Percentiles rank a stretch among this genome's conserved stretches.
Evolutionary conservation across 2,888 invertebrate genomes (phyloP).

Genomic region (Hirtodrosophila duncani): DNA sequence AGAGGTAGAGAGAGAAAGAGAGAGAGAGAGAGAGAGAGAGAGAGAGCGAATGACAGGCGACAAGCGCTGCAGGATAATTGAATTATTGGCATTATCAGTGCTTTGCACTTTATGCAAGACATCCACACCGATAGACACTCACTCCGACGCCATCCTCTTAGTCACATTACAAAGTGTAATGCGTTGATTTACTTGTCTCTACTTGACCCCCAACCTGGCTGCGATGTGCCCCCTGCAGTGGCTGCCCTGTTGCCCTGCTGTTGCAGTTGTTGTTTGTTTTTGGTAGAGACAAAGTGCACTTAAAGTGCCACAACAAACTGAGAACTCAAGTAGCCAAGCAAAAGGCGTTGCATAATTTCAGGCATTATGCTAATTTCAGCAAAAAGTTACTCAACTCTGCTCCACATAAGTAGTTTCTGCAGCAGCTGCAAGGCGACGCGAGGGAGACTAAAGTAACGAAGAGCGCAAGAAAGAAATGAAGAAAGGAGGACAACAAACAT

Average conservation of each 20-base stretch:
- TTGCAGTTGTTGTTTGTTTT: conserved; percentile 25
- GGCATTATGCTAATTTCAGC: conserved; percentile 66
- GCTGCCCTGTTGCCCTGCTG: conserved; percentile 3
- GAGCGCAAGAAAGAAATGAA: conserved; percentile 1
- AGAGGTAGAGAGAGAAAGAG: conserved; percentile 14
- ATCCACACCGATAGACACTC: conserved; percentile 4
- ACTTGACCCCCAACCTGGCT: conserved; percentile 7
- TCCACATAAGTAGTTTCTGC: conserved; percentile 48
- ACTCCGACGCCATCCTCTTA: neutral
- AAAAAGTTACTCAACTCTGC: conserved; percentile 55
- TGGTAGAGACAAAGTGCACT: conserved; percentile 54
- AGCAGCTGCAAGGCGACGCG: conserved; percentile 40
- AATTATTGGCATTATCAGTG: conserved; percentile 65
- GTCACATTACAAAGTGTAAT: conserved; percentile 56
- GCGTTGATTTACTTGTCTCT: conserved; percentile 61
- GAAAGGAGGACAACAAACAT: conserved; percentile 13
- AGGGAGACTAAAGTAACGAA: conserved; percentile 2
- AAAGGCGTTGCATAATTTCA: conserved; percentile 66
- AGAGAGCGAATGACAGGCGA: conserved; percentile 7
- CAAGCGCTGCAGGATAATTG: conserved; percentile 51
- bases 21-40: neutral
- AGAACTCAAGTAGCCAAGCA: conserved; percentile 28
- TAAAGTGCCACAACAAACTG: conserved; percentile 45
- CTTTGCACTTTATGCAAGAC: conserved; percentile 27
- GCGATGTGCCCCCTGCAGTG: conserved; percentile 4